A percentile compares a stretch with the other conserved stretches of the same genome.
These are phyloP conservation scores for Acipenser ruthenus DNA, from an alignment of 2,797 vertebrate genomes.

Conservation along the genomic window DNA sequence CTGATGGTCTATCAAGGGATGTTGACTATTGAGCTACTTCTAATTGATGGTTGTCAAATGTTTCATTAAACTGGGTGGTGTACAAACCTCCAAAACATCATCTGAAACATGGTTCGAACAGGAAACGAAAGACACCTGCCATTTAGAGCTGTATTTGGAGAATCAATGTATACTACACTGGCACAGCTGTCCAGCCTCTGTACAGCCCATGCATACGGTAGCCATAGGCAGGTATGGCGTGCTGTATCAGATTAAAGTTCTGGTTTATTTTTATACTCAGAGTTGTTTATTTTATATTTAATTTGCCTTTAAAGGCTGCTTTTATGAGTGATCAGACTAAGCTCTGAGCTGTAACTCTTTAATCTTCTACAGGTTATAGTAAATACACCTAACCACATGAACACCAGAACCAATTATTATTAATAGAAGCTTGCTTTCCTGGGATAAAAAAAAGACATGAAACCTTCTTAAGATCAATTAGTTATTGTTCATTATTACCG, in stretches of 20 bases:
- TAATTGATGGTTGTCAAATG: too few relatives aligned
- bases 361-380: constrained; percentile 60
- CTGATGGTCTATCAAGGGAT: too few relatives aligned
- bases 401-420: constrained; percentile 17
- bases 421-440: constrained; percentile 15
- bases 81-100: too few relatives aligned
- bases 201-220: not conserved
- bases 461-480: constrained; percentile 66
- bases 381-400: constrained; percentile 29
- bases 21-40: too few relatives aligned
- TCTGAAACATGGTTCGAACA: too few relatives aligned
- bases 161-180: too few relatives aligned
- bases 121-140: too few relatives aligned
- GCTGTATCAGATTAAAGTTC: not conserved
- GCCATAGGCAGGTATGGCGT: not conserved
- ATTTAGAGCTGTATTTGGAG: too few relatives aligned
- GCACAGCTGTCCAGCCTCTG: too few relatives aligned
- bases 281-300: constrained; percentile 19
- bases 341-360: constrained; percentile 38
- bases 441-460: constrained; percentile 44
- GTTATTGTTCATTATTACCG: constrained; percentile 58
- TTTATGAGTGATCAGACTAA: constrained; percentile 36
- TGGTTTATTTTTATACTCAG: not conserved
- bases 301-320: constrained; percentile 39
- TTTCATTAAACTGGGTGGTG: too few relatives aligned